These are phyloP conservation scores for Gortyna flavago DNA, from an alignment of 2,888 invertebrate genomes.

Conservation along the genomic window DNA sequence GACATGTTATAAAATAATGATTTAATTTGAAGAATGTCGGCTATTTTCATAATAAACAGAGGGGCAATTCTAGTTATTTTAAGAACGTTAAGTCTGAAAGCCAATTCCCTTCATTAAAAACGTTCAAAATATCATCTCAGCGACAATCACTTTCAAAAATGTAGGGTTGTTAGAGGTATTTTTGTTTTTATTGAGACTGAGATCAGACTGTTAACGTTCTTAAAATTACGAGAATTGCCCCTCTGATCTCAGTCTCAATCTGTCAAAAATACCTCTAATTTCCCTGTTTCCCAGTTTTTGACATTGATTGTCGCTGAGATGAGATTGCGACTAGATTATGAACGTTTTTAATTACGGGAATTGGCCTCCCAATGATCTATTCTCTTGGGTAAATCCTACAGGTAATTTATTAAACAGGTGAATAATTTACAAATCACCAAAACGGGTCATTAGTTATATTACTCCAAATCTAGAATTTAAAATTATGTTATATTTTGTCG, in stretches of 20 bases:
- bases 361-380: not conserved
- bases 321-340: not conserved
- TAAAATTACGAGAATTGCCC: not conserved
- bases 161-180: not conserved
- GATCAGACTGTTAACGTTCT: not conserved
- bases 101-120: too few relatives aligned
- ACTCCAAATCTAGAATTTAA: not conserved
- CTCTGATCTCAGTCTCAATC: not conserved
- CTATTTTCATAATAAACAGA: not conserved
- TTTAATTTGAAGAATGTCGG: not conserved
- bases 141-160: not conserved
- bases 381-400: not conserved
- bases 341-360: not conserved
- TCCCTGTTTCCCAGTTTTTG: not conserved
- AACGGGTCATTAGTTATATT: not conserved
- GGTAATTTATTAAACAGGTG: not conserved
- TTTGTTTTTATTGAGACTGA: not conserved
- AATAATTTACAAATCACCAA: not conserved
- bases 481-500: constrained; percentile 62
- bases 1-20: too few relatives aligned
- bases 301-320: not conserved
- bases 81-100: not conserved
- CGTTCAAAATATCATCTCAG: too few relatives aligned
- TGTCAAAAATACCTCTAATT: not conserved
- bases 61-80: too few relatives aligned